Evolutionary conservation across 2,797 vertebrate species (phyloP), one percentile per base, ranked within the genome.

Genomic region (Naso thynnoides): DNA sequence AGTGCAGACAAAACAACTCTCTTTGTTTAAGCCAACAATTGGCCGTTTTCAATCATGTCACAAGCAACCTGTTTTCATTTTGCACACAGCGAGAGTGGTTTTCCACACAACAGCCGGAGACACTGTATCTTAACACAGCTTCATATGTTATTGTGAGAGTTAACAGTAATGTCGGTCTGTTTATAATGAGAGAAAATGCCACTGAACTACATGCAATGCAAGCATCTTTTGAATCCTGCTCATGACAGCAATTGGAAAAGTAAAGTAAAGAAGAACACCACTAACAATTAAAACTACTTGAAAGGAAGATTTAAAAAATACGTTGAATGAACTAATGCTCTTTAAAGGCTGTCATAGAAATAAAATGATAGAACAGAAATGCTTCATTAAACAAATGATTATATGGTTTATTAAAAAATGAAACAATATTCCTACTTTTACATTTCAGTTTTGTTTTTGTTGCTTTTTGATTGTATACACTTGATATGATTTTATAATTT

Each of bases 401-500:
- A 18, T 24, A 45, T 47, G 3, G 36, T 52, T 47, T 7, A 70
- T 64, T 49, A 45, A 27, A 52, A 49, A 64, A 64, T 31, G 1
- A 58, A 68, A 67, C 45, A 47, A 47, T 33, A 67, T 53, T 73
- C 42, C 50, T 59, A 2, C 14, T 38, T 71, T 48, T 62, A 36
- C 14, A 39, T 58, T 21, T 52, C 49, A 18, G 21, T 14, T 58
- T 3, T 48, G 2, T 8, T 16, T 49, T 33, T 67, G 27, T 78
- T 86, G 18, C 33, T 84, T 68, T 41, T 84, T 85, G 41, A 70
- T 82, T 90, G 50, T 65, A 19, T 86, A 82, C 7, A 52, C 27
- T 82, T 75, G 47, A 56, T 80, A n/a, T 87, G 50, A 73, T 92
- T 85, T 70, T 76, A 73, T 86, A 0, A 63, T 85, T 88, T 86